Evolutionary conservation across 1,140 invertebrate species (phyloP), one percentile per base, ranked within the genome.

Genomic region (Forficula auricularia): DNA sequence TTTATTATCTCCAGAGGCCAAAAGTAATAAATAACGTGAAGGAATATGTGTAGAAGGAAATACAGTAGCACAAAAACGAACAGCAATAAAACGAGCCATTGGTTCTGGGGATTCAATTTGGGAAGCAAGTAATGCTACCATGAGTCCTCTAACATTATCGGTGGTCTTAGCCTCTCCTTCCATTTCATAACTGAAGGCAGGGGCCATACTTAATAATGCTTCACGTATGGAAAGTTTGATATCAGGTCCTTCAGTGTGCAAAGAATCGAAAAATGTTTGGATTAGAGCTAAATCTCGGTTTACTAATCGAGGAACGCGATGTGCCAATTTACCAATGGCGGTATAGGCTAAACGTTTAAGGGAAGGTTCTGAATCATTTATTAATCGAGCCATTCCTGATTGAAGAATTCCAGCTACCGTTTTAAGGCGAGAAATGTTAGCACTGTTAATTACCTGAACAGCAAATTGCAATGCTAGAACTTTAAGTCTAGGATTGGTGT

Each of bases 1-100:
- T 61, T 84, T 82, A 19, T 77, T 70, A 57, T 94, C 87, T 27
- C 83, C 85, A 51, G 76, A 78, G 9, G 85, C 82, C 16, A 89
- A 56, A n/a, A 94, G 62, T 27, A 94, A 62, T 12, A 90, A 63
- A 57, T 83, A 90, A 50, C 85, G 67, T 2, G 86, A 82, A 2
- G 82, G 75, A 2, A 83, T 71, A 58, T 89, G 82, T 52, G 82
- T 70, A 19, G 73, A 62, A 3, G 80, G 78, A 61, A 89, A 94
- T 36, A 90, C 77, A 13, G 72, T 74, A 2, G 77, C 73, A 2
- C 83, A 72, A 59, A 87, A 89, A 45, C 84, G 71, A 45, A 85
- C 83, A 16, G 83, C 79, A 14, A 86, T 75, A 55, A 82, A 79
- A 46, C 87, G 64, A 2, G 81, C 75, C 59, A 82, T 79, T 0